phyloP scores from a whole-genome alignment of 2,113 vertebrate genomes.

The Sprattus sprattus region DNA sequence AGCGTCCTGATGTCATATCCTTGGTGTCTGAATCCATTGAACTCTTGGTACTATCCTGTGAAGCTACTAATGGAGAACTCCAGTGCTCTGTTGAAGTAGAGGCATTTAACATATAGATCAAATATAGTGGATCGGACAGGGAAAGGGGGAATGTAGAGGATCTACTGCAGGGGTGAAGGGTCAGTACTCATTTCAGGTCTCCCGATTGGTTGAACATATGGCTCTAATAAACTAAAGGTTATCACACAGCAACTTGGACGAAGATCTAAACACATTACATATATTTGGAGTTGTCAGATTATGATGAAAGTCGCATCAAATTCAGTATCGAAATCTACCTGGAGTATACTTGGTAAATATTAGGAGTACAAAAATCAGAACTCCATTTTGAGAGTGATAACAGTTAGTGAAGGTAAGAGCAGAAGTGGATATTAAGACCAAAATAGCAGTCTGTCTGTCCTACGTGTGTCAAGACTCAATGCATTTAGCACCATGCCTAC shows the following conservation, averaged over 20 bases:
- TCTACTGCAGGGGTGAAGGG: not conserved
- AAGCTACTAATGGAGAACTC: conserved; percentile 63
- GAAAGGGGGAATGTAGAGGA: not conserved
- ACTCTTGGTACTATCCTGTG: conserved; percentile 61
- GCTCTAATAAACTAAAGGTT: not conserved
- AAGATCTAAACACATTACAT: not conserved
- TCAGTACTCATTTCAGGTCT: not conserved
- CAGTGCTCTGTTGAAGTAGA: conserved; percentile 73
- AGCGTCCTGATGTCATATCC: conserved; percentile 55
- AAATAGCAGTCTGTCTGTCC: not conserved
- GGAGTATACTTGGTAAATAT: too few species aligned
- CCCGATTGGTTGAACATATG: not conserved
- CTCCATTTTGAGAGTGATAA: not conserved
- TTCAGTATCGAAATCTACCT: not conserved
- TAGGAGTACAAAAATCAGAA: not conserved
- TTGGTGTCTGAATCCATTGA: conserved; percentile 67
- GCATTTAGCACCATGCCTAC: not conserved
- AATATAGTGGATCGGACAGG: not conserved
- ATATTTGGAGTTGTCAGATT: not conserved
- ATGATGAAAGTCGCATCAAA: not conserved
- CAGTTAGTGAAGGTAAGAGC: not conserved
- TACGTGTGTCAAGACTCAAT: not conserved
- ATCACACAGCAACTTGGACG: not conserved
- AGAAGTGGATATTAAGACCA: not conserved
- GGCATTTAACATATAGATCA: conserved; percentile 43